Percentiles rank a stretch among this genome's conserved stretches.
These are phyloP conservation scores for Suricata suricatta DNA, from an alignment of 2,113 vertebrate species.

Conservation along the genomic window DNA sequence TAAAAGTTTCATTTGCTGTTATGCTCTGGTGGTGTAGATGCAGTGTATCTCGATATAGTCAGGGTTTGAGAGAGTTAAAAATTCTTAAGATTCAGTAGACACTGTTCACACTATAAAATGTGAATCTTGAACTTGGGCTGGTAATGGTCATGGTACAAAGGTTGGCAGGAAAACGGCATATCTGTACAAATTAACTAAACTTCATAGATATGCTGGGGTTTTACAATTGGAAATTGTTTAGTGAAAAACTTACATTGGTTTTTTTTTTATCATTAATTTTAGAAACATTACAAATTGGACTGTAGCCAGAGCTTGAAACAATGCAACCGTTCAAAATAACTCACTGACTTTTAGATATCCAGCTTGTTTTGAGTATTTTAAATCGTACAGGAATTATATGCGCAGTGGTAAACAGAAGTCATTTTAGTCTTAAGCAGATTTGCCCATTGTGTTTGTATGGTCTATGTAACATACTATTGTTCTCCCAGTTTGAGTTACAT, in stretches of 20 bases:
- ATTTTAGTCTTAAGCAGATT: not conserved
- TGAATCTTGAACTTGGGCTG: constrained; percentile 57
- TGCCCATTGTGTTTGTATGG: not conserved
- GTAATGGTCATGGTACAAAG: constrained; percentile 82
- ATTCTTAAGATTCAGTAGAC: not conserved
- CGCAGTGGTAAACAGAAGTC: constrained; percentile 7
- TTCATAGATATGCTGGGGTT: constrained; percentile 38
- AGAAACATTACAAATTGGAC: not conserved
- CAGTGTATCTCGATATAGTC: not conserved
- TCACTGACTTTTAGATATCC: constrained; percentile 66
- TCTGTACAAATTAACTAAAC: constrained; percentile 82
- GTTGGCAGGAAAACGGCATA: constrained; percentile 62
- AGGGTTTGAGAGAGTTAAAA: not conserved
- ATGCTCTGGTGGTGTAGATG: not conserved
- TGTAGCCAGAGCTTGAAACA: constrained; percentile 47
- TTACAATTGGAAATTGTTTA: constrained; percentile 48
- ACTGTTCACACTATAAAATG: constrained; percentile 34
- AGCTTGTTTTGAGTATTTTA: constrained; percentile 36
- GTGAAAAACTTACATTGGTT: constrained; percentile 40
- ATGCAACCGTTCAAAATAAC: constrained; percentile 20
- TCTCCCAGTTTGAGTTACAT: not conserved
- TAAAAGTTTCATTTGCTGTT: constrained; percentile 1
- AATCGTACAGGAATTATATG: not conserved
- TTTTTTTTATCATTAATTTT: constrained; percentile 46
- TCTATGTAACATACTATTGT: not conserved